Conservation (phyloP, 2,888 invertebrate genomes). For the Thera obeliscata region DNA sequence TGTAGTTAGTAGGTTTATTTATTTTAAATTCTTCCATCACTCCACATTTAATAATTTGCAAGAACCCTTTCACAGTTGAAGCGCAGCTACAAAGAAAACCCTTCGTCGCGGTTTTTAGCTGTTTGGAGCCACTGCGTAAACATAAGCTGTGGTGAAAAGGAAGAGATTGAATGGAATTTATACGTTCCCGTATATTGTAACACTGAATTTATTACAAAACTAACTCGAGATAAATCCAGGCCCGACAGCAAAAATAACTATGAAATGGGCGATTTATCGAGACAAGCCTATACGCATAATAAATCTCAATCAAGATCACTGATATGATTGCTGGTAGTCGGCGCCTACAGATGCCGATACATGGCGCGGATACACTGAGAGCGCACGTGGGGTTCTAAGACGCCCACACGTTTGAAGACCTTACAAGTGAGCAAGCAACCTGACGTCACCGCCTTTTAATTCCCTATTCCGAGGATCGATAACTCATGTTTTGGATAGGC, state of each 20-base stretch:
- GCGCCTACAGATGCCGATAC: conserved; percentile 53
- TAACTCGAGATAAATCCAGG: conserved; percentile 22
- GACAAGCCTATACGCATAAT: conserved; percentile 69
- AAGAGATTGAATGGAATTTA: conserved; percentile 2
- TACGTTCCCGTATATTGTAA: conserved; percentile 15
- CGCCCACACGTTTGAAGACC: neutral
- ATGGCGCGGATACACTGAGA: conserved; percentile 23
- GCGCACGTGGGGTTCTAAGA: conserved; percentile 19
- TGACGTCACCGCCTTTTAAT: neutral
- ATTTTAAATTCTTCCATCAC: too few relatives aligned
- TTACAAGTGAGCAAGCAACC: neutral
- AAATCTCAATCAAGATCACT: conserved; percentile 81
- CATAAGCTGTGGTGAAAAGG: neutral
- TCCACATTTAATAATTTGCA: too few relatives aligned
- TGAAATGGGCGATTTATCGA: conserved; percentile 40
- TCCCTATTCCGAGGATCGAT: too few relatives aligned
- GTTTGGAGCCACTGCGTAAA: neutral
- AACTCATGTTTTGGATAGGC: too few relatives aligned
- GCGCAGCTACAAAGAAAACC: too few relatives aligned
- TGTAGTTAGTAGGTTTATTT: too few relatives aligned
- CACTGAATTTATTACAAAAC: conserved; percentile 25
- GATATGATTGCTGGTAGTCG: conserved; percentile 65
- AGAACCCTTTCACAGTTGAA: too few relatives aligned
- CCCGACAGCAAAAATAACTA: conserved; percentile 27
- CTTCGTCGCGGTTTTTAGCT: too few relatives aligned